Percentiles rank a stretch among this genome's conserved stretches.
Conservation (phyloP, 2,888 invertebrate genomes). For the Tineola bisselliella region DNA sequence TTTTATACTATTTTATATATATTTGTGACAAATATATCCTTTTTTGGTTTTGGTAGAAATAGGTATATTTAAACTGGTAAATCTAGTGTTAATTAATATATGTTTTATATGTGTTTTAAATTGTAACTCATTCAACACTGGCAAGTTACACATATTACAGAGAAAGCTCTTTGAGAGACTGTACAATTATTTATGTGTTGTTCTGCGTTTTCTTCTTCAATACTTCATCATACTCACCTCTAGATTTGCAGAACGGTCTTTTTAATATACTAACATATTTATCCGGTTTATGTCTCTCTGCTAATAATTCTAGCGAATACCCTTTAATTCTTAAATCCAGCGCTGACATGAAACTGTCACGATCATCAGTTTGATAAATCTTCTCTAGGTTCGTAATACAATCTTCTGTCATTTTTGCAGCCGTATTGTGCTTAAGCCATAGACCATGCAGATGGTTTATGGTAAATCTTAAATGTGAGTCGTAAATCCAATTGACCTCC, state of each 20-base stretch:
- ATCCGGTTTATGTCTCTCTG: neutral
- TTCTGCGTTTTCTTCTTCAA: neutral
- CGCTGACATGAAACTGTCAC: neutral
- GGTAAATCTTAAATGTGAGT: constrained; percentile 65
- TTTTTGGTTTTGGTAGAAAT: too few species aligned
- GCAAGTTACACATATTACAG: too few species aligned
- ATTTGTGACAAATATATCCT: too few species aligned
- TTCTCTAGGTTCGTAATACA: neutral
- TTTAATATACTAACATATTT: neutral
- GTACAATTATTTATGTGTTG: too few species aligned
- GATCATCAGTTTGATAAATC: neutral
- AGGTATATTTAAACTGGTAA: too few species aligned
- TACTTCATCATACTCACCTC: neutral
- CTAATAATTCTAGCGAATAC: neutral
- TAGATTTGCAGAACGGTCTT: neutral
- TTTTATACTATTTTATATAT: too few species aligned
- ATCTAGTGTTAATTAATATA: too few species aligned
- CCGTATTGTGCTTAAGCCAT: constrained; percentile 73
- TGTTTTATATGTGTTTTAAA: too few species aligned
- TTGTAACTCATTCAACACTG: too few species aligned
- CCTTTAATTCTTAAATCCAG: neutral
- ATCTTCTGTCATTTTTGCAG: neutral
- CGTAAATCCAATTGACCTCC: constrained; percentile 63
- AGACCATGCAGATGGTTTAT: constrained; percentile 75
- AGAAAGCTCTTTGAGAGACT: too few species aligned